These are phyloP conservation scores for Mustelus asterias DNA, from an alignment of 2,113 vertebrate species.

Conservation along the genomic window DNA sequence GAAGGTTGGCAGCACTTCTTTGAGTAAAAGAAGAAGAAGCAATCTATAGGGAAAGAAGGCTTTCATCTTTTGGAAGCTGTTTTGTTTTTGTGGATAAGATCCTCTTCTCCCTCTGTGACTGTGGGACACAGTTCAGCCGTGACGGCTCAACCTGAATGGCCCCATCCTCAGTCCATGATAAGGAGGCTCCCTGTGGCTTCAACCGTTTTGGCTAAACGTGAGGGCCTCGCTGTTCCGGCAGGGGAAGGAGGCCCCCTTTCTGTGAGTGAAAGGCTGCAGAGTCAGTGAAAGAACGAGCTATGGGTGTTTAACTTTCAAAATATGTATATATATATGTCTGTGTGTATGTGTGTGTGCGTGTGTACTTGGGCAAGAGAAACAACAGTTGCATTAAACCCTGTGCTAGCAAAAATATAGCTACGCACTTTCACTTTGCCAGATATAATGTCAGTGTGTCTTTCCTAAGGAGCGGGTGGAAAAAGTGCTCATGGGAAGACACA, in stretches of 20 bases:
- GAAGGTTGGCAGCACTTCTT: background rate
- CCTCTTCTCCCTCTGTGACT: background rate
- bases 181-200: background rate
- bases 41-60: background rate
- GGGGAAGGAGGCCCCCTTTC: background rate
- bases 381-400: background rate
- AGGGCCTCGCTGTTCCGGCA: background rate
- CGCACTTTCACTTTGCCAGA: background rate
- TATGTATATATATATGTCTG: background rate
- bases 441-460: constrained; percentile 34
- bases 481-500: background rate
- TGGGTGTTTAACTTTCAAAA: background rate
- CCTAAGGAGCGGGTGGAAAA: constrained; percentile 6
- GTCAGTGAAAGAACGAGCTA: background rate
- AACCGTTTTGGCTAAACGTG: background rate
- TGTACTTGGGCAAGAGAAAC: constrained; percentile 2
- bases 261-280: background rate
- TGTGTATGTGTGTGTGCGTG: background rate
- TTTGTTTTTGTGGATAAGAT: background rate
- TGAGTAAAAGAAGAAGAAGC: background rate
- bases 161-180: background rate
- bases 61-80: background rate
- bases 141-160: background rate
- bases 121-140: background rate
- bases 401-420: constrained; percentile 19